Base-by-base conservation (phyloP, 2,113 vertebrate species). In the Octodon degus region DNA sequence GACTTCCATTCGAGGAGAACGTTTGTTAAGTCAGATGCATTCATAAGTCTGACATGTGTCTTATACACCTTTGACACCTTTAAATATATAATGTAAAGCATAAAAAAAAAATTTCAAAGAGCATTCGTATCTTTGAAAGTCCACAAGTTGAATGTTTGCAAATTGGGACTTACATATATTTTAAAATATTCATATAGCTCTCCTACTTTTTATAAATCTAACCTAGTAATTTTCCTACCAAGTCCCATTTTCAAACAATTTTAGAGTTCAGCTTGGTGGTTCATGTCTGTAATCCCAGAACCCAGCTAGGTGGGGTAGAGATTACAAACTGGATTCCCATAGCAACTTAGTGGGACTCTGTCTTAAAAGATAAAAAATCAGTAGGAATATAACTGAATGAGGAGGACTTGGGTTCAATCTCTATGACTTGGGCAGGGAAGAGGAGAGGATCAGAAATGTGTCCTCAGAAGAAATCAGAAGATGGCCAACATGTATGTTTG, bases 161-260 rank as follows among this genome's bases (percentile, higher is more conserved):
- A 77, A 27, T 77, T 47, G 13, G 43, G 74, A 47, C 74, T 47
- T 77, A 77, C 24, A 22, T 27, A 84, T 16, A 65, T 19, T 77
- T 63, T 92, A 10, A 90, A 84, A 90, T 58, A 87, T 14, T 88
- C 25, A 79, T 58, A 87, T 3, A 67, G 77, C 58, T 87, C 53
- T 74, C 47, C 27, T 60, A 86, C n/a, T 67, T 81, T 92, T 68
- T 47, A 37, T 80, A 83, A 76, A 90, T n/a, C 30, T 58, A 90
- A 83, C 22, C 25, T 40, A 72, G 30, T 65, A 50, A 77, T 84
- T 72, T 87, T 7, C 43, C 34, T 37, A 86, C 24, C 1, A 62
- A 81, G 89, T 91, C n/a, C 22, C 70, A 93, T 37, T 95, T 93
- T 67, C 62, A 74, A 72, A 82, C 60, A 63, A 91, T n/a, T 79